A percentile compares a stretch with the other conserved stretches of the same genome.
Conservation (phyloP, 2,797 vertebrate species). For the Gallinago stenura region DNA sequence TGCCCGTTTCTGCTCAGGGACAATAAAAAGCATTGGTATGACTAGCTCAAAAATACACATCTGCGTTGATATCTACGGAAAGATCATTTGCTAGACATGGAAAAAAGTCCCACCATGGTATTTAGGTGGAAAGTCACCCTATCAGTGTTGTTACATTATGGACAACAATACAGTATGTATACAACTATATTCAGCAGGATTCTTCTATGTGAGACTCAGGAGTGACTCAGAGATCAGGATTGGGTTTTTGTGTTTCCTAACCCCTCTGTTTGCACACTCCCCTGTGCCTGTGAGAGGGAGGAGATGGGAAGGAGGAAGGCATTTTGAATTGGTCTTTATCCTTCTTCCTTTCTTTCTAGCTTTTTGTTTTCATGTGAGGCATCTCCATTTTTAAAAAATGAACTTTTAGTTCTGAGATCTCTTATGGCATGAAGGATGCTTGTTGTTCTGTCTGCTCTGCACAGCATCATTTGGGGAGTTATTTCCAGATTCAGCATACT, state of each 20-base stretch:
- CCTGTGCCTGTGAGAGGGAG: background rate
- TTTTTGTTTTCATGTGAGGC: background rate
- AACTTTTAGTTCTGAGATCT: background rate
- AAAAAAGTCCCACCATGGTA: background rate
- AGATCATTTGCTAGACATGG: background rate
- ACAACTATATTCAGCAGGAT: background rate
- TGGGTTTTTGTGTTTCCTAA: background rate
- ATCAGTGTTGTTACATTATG: background rate
- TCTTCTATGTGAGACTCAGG: background rate
- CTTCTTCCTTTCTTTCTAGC: background rate
- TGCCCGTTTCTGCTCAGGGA: accelerated
- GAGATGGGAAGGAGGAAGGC: background rate
- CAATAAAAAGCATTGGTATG: background rate
- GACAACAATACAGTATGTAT: background rate
- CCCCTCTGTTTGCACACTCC: background rate
- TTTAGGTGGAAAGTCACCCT: background rate
- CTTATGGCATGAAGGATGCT: background rate
- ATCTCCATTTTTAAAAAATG: background rate
- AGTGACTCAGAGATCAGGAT: background rate
- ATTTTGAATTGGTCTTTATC: background rate
- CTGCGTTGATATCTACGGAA: background rate
- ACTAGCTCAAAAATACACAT: background rate
- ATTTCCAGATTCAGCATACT: background rate
- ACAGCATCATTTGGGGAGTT: background rate
- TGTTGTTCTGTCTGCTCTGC: background rate